Percentiles rank a stretch among this genome's conserved stretches.
These are phyloP conservation scores for Spinus pinus DNA, from an alignment of 2,797 vertebrate genomes.

Conservation along the genomic window DNA sequence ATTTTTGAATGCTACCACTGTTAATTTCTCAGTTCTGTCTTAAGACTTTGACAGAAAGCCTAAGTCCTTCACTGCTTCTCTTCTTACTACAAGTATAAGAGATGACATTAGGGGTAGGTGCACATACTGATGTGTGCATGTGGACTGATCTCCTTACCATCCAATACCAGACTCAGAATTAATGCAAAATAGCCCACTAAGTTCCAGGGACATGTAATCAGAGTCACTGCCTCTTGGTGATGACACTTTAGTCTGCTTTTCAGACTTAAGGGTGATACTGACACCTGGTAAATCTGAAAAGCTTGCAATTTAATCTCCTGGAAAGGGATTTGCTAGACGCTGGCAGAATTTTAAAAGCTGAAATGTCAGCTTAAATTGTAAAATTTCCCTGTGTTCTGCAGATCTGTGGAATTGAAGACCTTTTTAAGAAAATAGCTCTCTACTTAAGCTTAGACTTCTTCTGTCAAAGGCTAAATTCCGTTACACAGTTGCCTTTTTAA, in stretches of 20 bases:
- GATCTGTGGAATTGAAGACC: neutral
- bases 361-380: neutral
- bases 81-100: neutral
- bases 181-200: neutral
- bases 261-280: neutral
- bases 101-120: neutral
- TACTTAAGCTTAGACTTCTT: neutral
- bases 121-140: neutral
- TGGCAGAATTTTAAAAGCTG: neutral
- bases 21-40: neutral
- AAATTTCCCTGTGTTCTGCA: neutral
- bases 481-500: neutral
- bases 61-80: neutral
- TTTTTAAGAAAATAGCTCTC: neutral
- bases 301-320: neutral
- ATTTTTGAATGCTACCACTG: neutral
- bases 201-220: neutral
- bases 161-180: neutral
- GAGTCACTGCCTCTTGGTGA: neutral
- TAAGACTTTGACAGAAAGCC: neutral
- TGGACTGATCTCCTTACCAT: neutral
- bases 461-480: neutral
- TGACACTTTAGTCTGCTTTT: neutral
- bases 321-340: neutral
- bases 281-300: conserved; percentile 10